Base-by-base conservation (phyloP, 2,797 vertebrate genomes). In the Percopsis omiscomaycus region DNA sequence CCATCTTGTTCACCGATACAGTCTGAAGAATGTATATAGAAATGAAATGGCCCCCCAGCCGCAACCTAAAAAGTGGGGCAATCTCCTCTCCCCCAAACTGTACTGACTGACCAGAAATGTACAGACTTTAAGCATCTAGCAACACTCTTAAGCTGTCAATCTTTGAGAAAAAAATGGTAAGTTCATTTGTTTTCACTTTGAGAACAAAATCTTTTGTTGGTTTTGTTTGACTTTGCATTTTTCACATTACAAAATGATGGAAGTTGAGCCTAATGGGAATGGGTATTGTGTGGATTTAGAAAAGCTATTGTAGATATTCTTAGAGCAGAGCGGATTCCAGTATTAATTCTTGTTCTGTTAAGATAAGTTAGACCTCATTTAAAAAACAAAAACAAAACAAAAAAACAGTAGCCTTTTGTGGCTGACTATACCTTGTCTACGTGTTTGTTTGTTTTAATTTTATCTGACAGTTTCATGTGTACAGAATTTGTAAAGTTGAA, bases 11-110 rank as follows among this genome's bases (percentile, higher is more conserved):
- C 97, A 98, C 97, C 95, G 96, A 94, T 96, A 98, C 96, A 98
- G 96, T 97, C 95, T 95, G 94, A 98, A 98, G 97, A 98, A 99
- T 98, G 97, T 98, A 98, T 94, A 98, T 98, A 98, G 74, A 85
- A 87, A 79, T 63, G 75, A 88, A 86, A 77, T 83, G 86, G 89
- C 55, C 93, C 93, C 92, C 85, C 87, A 71, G 83, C 92, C 94
- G 83, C 85, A 66, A 83, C 68, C 55, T 88, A 86, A 64, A 66
- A 86, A 64, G 68, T 0, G 94, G 94, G 92, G 94, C 92, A 87
- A 79, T 71, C 71, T 84, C 68, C 70, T 55, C 73, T 82, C 90
- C 94, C 93, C 93, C 88, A 76, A 94, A 93, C 77, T 83, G 79
- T 83, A 85, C 92, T 93, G 93, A 89, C 92, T 94, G 94, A 95